These are phyloP conservation scores for Loriculus beryllinus DNA, from an alignment of 2,797 vertebrate genomes.

Conservation along the genomic window DNA sequence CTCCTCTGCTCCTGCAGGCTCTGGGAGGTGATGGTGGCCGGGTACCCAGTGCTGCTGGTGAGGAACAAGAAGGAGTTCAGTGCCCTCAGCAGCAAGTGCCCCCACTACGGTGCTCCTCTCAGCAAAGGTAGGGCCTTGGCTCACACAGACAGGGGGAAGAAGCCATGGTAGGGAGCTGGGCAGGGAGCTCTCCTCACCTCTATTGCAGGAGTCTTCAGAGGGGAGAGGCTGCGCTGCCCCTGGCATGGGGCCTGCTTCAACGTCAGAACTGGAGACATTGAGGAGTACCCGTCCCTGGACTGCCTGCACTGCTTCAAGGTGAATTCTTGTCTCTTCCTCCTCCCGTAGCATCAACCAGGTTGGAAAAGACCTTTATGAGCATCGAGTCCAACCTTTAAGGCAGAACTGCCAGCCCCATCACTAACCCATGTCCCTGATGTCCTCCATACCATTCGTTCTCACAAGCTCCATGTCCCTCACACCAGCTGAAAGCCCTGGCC, in stretches of 20 bases:
- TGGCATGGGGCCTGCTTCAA: slow-evolving; percentile 89
- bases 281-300: slow-evolving; percentile 88
- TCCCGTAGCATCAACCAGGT: neutral
- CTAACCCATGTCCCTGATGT: neutral
- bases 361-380: neutral
- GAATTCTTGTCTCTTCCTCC: neutral
- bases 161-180: neutral
- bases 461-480: neutral
- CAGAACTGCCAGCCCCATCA: neutral
- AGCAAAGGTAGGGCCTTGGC: slow-evolving; percentile 78
- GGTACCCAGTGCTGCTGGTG: slow-evolving; percentile 80
- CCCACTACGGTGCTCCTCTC: slow-evolving; percentile 84
- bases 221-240: slow-evolving; percentile 84
- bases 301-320: slow-evolving; percentile 83
- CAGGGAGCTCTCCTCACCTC: neutral
- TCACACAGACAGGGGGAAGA: neutral
- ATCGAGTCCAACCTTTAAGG: neutral
- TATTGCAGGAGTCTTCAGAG: slow-evolving; percentile 76
- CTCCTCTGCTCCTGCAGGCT: slow-evolving; percentile 73
- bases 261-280: slow-evolving; percentile 86
- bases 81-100: slow-evolving; percentile 83
- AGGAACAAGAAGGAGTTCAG: slow-evolving; percentile 76
- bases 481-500: neutral
- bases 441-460: neutral
- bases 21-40: slow-evolving; percentile 78